Conservation (phyloP, 2,888 invertebrate species). For the Cephus runcator region DNA sequence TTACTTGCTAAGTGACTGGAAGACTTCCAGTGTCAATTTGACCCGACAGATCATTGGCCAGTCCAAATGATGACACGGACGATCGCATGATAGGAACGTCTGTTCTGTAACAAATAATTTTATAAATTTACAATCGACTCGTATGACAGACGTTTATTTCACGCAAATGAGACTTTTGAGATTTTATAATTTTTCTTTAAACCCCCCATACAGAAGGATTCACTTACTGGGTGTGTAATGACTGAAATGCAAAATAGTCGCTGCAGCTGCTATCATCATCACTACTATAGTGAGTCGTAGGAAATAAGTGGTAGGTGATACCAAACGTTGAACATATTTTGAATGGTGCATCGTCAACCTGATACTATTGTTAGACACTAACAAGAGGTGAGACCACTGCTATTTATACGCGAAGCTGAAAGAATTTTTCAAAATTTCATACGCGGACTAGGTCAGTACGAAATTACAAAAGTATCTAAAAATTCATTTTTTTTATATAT, state of each 20-base stretch:
- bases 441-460: not conserved
- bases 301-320: constrained; percentile 42
- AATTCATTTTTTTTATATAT: not conserved
- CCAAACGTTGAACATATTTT: constrained; percentile 29
- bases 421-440: not conserved
- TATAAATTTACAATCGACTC: not conserved
- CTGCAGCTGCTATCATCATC: constrained; percentile 54
- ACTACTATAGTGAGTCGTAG: constrained; percentile 49
- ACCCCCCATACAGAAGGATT: not conserved
- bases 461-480: not conserved
- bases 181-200: not conserved
- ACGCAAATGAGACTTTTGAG: not conserved
- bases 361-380: constrained; percentile 39
- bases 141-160: not conserved
- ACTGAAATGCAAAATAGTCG: constrained; percentile 58
- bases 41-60: constrained; percentile 85
- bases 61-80: constrained; percentile 80
- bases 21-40: constrained; percentile 79
- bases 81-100: constrained; percentile 78
- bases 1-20: constrained; percentile 78
- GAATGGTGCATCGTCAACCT: constrained; percentile 48
- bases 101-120: constrained; percentile 72
- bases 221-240: constrained; percentile 60
- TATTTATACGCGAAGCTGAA: not conserved
- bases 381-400: constrained; percentile 38